Percentiles rank a stretch among this genome's conserved stretches.
Conservation (phyloP, 1,140 invertebrate species). For the Philopotamus ludificatus region DNA sequence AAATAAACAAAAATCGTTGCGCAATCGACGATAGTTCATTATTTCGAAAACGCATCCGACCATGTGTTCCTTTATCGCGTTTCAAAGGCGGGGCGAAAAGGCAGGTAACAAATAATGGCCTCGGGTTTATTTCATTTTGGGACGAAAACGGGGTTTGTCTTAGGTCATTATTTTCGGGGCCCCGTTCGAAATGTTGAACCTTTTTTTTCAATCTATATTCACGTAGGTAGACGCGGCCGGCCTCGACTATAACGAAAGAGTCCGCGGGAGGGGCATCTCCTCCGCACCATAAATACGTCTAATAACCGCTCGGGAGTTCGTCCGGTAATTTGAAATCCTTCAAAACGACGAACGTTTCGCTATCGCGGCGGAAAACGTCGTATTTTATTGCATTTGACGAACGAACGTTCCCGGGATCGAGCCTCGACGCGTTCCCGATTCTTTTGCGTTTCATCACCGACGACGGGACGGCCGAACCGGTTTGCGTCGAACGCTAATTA, state of each 20-base stretch:
- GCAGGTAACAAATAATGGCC: conserved; percentile 21
- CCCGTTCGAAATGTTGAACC: conserved; percentile 24
- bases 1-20: too few relatives aligned
- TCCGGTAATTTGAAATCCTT: conserved; percentile 40
- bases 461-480: too few relatives aligned
- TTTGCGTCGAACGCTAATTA: too few relatives aligned
- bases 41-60: conserved; percentile 19
- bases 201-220: conserved; percentile 25
- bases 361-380: conserved; percentile 3
- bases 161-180: conserved; percentile 38
- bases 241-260: conserved; percentile 27
- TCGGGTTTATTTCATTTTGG: conserved; percentile 12
- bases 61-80: conserved; percentile 13
- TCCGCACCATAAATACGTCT: conserved; percentile 33
- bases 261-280: conserved; percentile 30
- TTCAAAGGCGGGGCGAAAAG: conserved; percentile 21
- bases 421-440: conserved; percentile 4
- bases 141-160: conserved; percentile 34
- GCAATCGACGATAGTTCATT: conserved; percentile 25
- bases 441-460: too few relatives aligned
- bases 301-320: conserved; percentile 38
- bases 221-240: too few relatives aligned
- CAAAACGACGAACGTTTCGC: conserved; percentile 29
- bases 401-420: conserved; percentile 2
- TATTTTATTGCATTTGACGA: conserved; percentile 24